These are phyloP conservation scores for Sebastes iracundus DNA, from an alignment of 2,797 vertebrate genomes.

Conservation along the genomic window DNA sequence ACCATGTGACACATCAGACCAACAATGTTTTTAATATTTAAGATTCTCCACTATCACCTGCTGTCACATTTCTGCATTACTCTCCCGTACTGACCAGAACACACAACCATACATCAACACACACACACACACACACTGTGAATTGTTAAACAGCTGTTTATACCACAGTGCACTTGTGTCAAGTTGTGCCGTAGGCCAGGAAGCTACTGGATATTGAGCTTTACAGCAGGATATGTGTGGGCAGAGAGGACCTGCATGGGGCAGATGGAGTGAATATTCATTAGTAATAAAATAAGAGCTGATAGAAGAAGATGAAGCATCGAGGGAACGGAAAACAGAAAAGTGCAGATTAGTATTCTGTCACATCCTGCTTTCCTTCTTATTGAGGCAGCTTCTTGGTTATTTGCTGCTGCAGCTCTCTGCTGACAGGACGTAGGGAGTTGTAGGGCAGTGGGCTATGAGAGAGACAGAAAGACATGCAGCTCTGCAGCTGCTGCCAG, in stretches of 20 bases:
- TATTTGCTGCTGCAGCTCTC: background rate
- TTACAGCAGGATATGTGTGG: slow-evolving; percentile 47
- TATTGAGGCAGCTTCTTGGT: background rate
- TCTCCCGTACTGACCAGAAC: background rate
- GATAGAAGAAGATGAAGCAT: background rate
- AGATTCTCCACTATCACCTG: background rate
- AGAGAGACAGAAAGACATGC: slow-evolving; percentile 4
- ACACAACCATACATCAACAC: background rate
- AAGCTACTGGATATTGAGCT: slow-evolving; percentile 42
- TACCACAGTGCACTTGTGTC: background rate
- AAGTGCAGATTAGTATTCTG: background rate
- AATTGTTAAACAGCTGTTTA: slow-evolving; percentile 36
- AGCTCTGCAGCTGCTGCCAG: slow-evolving; percentile 5
- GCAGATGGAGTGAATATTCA: slow-evolving; percentile 36
- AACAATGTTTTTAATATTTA: background rate
- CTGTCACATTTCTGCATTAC: background rate
- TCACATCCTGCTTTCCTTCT: slow-evolving; percentile 2
- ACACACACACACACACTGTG: slow-evolving; percentile 2
- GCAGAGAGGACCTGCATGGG: slow-evolving; percentile 34
- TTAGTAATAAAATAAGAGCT: slow-evolving; percentile 13
- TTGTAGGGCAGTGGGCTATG: slow-evolving; percentile 36
- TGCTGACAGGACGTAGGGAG: background rate
- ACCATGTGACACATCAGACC: background rate
- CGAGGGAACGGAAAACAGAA: background rate
- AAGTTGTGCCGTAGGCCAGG: slow-evolving; percentile 43